Base-by-base conservation (phyloP, 2,113 vertebrate species). In the Asarcornis scutulata region DNA sequence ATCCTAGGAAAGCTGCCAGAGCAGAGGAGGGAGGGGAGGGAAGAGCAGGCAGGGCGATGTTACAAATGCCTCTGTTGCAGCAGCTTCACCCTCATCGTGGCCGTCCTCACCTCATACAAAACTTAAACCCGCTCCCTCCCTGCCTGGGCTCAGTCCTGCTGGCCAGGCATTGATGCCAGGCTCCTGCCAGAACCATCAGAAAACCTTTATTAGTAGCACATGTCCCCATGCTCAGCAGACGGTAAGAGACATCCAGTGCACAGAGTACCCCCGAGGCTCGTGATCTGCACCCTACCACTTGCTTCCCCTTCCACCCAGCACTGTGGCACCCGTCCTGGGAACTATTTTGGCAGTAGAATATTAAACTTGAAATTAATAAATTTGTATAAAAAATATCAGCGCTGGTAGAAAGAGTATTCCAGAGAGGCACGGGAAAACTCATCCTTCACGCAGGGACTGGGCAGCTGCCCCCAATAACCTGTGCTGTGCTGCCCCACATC, bases 291-390 rank as follows among this genome's bases (percentile, higher is more conserved):
- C n/a, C 42, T 9, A 4, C 12, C 32, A 44, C 17, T 71, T 1
- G 3, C 44, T 50, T 75, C 38, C 58, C 67, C 34, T 74, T 60
- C 48, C 60, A 67, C 31, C 50, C 68, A 60, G 60, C 77, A 53
- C 34, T 0, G 0, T 76, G 86, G 40, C 55, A n/a, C 40, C 69
- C 83, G 29, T 84, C 82, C 79, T 26, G 78, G 79, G 68, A 94
- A 68, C 68, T 53, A 48, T 62, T 92, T 53, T 79, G 95, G 73
- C 83, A 88, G 80, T 81, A 94, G 64, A 72, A 31, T 48, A 48
- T 72, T 91, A 86, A 86, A 90, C 71, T 82, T 34, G 17, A 79
- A 93, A 86, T 91, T 86, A 97, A 94, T 42, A 76, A 71, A 69
- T 96, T 88, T 92, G 69, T 94, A 91, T 29, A 52, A 52, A 59